Base-by-base conservation (phyloP, 1,140 invertebrate species). In the Ostrea denselamellosa region DNA sequence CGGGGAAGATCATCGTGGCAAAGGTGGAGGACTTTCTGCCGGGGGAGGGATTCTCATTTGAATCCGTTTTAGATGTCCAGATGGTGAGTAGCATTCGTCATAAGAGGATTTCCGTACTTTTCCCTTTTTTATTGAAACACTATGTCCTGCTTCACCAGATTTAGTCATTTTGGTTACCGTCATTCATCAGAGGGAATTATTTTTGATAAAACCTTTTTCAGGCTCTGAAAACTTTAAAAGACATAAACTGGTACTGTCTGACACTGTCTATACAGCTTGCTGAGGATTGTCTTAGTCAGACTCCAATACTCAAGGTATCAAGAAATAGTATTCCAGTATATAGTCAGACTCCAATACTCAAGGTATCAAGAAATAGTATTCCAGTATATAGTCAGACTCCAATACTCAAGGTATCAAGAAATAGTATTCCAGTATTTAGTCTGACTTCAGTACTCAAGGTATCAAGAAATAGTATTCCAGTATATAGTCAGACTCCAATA, bases 181-280 rank as follows among this genome's bases (percentile, higher is more conserved):
- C 1, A 44, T 5, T 56, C 14, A 56, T 56, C 14, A 12, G 54
- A 17, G 1, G 14, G 54, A 56, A 56, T 56, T 56, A 17, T 56
- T 56, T 56, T 56, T 17, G 8, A 56, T 12, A 1, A 17, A 17
- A 56, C 54, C 12, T 52, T 19, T 83, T 85, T 28, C 86, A 91
- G 90, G 86, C 90, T 19, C 77, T 93, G 65, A 85, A 90, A 53
- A 91, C 90, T 0, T 81, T 93, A 51, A 88, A 91, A 22, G 89
- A 90, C 83, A 86, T 92, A 10, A 88, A 92, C 68, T 90, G 86
- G 85, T 93, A 91, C 77, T 90, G 90, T 83, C n/a, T 90, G 22
- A 89, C 91, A 10, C 51, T 91, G 14, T 65, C 90, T 44, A 88
- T 93, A 71, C 88, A 91, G 81, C 25, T 92, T 9, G 89, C 91